Evolutionary conservation across 2,888 invertebrate genomes (phyloP).

Genomic region (Rhagium mordax): DNA sequence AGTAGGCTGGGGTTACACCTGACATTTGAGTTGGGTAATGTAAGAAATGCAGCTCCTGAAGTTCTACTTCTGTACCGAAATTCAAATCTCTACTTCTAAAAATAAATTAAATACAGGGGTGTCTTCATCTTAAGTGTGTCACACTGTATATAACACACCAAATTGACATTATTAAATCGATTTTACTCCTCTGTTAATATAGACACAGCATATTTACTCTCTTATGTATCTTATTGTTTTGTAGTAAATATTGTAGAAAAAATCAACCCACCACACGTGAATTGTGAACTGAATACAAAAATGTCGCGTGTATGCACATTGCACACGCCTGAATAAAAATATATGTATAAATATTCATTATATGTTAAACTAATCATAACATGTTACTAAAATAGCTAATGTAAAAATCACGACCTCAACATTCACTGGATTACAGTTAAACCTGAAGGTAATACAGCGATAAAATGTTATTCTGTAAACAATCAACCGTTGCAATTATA

Average conservation of each 20-base stretch:
- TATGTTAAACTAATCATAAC: conserved; percentile 14
- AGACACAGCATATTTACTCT: no score
- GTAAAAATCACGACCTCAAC: conserved; percentile 33
- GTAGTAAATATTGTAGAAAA: not conserved
- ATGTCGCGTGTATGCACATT: conserved; percentile 8
- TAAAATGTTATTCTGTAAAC: conserved; percentile 21
- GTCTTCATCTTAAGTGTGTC: no score
- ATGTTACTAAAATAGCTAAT: conserved; percentile 19
- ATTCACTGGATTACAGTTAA: conserved; percentile 37
- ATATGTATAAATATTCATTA: conserved; percentile 6
- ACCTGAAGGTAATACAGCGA: conserved; percentile 21
- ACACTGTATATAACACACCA: no score
- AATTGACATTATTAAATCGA: no score
- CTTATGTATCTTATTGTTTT: no score
- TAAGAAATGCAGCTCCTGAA: no score
- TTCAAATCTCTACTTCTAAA: no score
- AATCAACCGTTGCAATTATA: conserved; percentile 5
- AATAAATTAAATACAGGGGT: no score
- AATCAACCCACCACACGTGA: conserved; percentile 11
- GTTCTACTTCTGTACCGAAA: no score
- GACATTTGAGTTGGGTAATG: no score
- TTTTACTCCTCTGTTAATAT: no score
- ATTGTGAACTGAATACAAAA: not conserved
- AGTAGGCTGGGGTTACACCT: no score
- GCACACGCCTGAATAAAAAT: not conserved